Evolutionary conservation across 2,888 invertebrate species (phyloP), one percentile per base, ranked within the genome.

Genomic region (Watsonalla binaria): DNA sequence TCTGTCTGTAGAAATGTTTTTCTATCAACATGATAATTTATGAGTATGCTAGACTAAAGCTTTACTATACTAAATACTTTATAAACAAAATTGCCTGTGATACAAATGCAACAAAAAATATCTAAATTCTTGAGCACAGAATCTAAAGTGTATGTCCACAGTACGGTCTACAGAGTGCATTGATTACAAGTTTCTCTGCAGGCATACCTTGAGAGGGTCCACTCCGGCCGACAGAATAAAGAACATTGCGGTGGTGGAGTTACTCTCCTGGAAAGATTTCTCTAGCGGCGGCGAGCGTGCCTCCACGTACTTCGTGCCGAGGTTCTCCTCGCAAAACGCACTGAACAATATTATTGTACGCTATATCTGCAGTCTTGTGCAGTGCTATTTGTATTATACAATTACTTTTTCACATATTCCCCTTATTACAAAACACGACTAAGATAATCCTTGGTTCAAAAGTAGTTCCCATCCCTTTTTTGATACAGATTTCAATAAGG

Each of bases 171-270:
- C 9, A 9, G 9, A 45, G 49, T 11, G 24, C 14, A 14, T 9
- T 15, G 9, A 46, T 7, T 5, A 8, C 24, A 14, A 46, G 13
- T 13, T 8, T 47, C 8, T 42, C 11, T 7, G 7, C 5, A 15
- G 5, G 37, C 6, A 9, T 82, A 93, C 94, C 89, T 97, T 97
- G 0, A 98, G 86, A 0, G 98, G 98, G 86, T 98, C 97, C 0
- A 98, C 98, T 48, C 98, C 98, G 0, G 98, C 95, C 0, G 98
- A 98, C 5, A 98, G 91, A 62, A 98, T 98, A 82, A 98, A 98
- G 89, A 98, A 98, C 60, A 97, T 94, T 0, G 98, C 97, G 0
- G 97, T 98, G 8, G 93, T 93, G 5, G 95, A 92, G 59, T 95
- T 96, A 42, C 96, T 95, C 82, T 98, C 98, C 76, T 95, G 94